Base-by-base conservation (phyloP, 2,797 vertebrate genomes). In the Leontopithecus rosalia region DNA sequence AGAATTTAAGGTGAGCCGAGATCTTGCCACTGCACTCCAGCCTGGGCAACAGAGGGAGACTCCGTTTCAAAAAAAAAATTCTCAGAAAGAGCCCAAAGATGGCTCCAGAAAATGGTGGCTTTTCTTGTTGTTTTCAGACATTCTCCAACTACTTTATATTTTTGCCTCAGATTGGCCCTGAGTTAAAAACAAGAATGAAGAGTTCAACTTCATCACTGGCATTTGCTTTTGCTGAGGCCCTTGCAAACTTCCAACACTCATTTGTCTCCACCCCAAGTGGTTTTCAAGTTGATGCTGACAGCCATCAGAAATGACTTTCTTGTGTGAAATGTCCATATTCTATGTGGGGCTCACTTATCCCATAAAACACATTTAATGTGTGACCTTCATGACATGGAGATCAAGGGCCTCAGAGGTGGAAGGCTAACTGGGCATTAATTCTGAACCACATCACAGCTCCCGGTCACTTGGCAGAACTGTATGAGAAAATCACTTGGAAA, bases 401-500 rank as follows among this genome's bases (percentile, higher is more conserved):
- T 39, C 36, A 12, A 96, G 36, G 72, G n/a, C 57, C 95, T 81
- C 39, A 19, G 91, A 81, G 48, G 46, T 88, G 57, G 96, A 95
- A 92, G 33, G 22, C 48, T 92, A 97, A 15, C 28, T 43, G 52
- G 6, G 14, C 82, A 2, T 67, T 81, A 14, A 96, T 76, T 39
- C 48, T n/a, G 43, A 46, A 19, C 39, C 46, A n/a, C 14, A 36
- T 82, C 89, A 73, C 48, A 77, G 52, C 5, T 36, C 80, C 39
- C 50, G 48, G 7, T 43, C 55, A 70, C 33, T 80, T 39, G 19
- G 61, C 81, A 76, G 55, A 80, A 17, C 43, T 46, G 4, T 39
- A 5, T 70, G 55, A 2, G 72, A 19, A 50, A 80, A 89, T n/a
- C 1, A 0, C 55, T 86, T 48, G 36, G 64, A 22, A 70, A 41